Conservation (phyloP, 2,888 invertebrate genomes). For the Heliconius hortense region DNA sequence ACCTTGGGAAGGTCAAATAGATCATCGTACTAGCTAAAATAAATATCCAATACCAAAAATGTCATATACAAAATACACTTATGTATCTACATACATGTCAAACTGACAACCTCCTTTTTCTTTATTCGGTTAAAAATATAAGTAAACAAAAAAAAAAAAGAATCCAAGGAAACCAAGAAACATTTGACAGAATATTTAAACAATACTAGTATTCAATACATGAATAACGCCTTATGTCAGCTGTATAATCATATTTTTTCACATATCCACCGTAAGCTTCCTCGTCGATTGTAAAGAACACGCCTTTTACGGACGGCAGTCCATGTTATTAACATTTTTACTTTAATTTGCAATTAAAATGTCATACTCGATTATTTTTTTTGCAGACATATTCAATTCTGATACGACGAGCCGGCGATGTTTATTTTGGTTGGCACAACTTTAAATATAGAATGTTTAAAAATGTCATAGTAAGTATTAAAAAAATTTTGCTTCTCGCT, state of each 20-base stretch:
- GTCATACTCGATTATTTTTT: conserved; percentile 3
- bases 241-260: conserved; percentile 8
- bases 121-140: neutral
- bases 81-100: too few species aligned
- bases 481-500: too few species aligned
- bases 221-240: neutral
- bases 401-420: neutral
- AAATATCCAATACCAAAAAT: neutral
- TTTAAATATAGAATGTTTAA: neutral
- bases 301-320: conserved; percentile 29
- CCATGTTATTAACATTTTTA: conserved; percentile 23
- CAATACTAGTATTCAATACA: conserved; percentile 28
- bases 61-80: neutral
- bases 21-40: too few species aligned
- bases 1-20: too few species aligned
- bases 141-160: neutral
- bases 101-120: neutral
- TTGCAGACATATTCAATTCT: conserved; percentile 6
- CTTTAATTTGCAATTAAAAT: conserved; percentile 36
- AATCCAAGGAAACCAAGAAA: conserved; percentile 14
- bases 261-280: conserved; percentile 20
- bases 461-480: too few species aligned
- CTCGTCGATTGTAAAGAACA: conserved; percentile 20
- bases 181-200: conserved; percentile 33
- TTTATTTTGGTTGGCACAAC: neutral